Evolutionary conservation across 1,140 invertebrate species (phyloP).

Genomic region (Drosophila fuyamai): DNA sequence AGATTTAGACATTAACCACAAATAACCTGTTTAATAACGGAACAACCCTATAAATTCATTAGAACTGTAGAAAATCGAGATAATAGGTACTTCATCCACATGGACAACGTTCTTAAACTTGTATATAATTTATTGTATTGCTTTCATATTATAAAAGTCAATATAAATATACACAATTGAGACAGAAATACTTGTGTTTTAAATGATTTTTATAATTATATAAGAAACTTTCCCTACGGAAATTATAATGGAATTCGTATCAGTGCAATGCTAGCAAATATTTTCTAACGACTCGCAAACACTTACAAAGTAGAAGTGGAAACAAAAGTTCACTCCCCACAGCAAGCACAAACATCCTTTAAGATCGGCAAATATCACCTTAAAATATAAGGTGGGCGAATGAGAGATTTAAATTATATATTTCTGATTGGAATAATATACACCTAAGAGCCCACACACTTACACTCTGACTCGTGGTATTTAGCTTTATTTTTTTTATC

Average conservation of each 20-base stretch:
- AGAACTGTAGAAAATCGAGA: background rate
- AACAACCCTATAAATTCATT: background rate
- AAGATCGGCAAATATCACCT: slow-evolving; percentile 29
- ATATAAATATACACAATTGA: too few relatives aligned
- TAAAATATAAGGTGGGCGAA: slow-evolving; percentile 13
- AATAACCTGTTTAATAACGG: slow-evolving; percentile 27
- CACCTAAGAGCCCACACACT: slow-evolving; percentile 5
- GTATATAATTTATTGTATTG: too few relatives aligned
- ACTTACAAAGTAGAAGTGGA: slow-evolving; percentile 38
- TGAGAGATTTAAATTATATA: slow-evolving; percentile 33
- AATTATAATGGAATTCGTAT: background rate
- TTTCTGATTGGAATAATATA: slow-evolving; percentile 29
- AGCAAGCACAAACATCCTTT: slow-evolving; percentile 45
- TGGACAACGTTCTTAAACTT: too few relatives aligned
- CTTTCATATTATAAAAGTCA: too few relatives aligned
- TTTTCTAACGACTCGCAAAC: slow-evolving; percentile 31
- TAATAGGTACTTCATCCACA: background rate
- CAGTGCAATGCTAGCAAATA: slow-evolving; percentile 26
- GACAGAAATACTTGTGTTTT: too few relatives aligned
- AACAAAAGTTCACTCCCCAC: slow-evolving; percentile 34
- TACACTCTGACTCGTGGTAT: slow-evolving; percentile 20
- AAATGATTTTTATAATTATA: too few relatives aligned
- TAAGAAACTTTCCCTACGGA: background rate
- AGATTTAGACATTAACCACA: slow-evolving; percentile 26
- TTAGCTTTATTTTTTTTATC: slow-evolving; percentile 60